Conservation (phyloP, 1,140 invertebrate genomes). For the Tetramorium simillimum region DNA sequence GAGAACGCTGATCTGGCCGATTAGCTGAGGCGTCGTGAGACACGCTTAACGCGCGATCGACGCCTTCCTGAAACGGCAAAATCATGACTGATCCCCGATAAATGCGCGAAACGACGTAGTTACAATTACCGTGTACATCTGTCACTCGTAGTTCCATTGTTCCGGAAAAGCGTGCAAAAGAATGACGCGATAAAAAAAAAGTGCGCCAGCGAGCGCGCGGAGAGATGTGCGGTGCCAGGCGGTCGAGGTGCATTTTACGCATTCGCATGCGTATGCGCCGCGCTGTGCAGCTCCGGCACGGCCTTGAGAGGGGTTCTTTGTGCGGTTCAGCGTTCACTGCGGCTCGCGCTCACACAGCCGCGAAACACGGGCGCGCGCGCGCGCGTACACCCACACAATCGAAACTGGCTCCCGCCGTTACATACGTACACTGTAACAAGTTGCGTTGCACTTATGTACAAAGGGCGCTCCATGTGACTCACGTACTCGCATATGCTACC, state of each 20-base stretch:
- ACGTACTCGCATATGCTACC: conserved; percentile 78
- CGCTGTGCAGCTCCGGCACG: conserved; percentile 76
- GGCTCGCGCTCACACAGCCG: conserved; percentile 56
- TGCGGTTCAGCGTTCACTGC: conserved; percentile 80
- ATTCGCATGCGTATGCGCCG: conserved; percentile 54
- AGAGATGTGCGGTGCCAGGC: conserved; percentile 61
- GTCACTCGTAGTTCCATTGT: conserved; percentile 76
- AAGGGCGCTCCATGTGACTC: conserved; percentile 81
- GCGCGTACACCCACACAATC: conserved; percentile 38
- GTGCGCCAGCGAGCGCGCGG: conserved; percentile 60
- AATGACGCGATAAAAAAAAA: conserved; percentile 69
- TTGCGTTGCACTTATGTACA: conserved; percentile 78
- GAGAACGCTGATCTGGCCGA: neutral
- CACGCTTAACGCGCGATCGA: neutral
- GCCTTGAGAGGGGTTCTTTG: conserved; percentile 85
- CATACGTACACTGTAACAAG: conserved; percentile 75
- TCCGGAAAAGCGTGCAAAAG: conserved; percentile 79
- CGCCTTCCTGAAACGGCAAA: neutral
- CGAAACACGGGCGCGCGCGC: conserved; percentile 1
- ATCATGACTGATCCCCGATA: conserved; percentile 27
- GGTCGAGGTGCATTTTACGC: conserved; percentile 47
- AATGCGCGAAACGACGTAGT: conserved; percentile 55
- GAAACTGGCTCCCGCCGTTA: conserved; percentile 55
- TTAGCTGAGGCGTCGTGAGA: neutral
- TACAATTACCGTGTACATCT: conserved; percentile 60